Conservation (phyloP, 1,140 invertebrate genomes). For the Ectropis grisescens region DNA sequence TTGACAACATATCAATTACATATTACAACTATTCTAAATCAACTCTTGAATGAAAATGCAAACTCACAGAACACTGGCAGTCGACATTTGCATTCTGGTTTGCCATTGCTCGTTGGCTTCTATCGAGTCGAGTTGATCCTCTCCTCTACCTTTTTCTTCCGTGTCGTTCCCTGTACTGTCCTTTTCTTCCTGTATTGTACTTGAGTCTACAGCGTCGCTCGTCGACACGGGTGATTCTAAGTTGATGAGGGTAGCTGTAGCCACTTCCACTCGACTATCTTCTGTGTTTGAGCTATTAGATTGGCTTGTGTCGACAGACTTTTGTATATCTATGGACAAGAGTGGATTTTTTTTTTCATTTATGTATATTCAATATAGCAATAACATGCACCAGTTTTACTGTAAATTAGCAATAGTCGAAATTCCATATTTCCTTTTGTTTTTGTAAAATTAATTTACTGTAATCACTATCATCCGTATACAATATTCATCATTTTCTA, state of each 20-base stretch:
- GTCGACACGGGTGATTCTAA: constrained; percentile 44
- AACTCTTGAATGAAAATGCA: too few species aligned
- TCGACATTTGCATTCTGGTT: constrained; percentile 38
- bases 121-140: constrained; percentile 56
- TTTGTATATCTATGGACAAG: constrained; percentile 35
- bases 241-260: constrained; percentile 48
- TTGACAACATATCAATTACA: too few species aligned
- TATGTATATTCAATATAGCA: too few species aligned
- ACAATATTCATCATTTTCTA: too few species aligned
- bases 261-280: constrained; percentile 36
- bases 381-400: too few species aligned
- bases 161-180: constrained; percentile 4
- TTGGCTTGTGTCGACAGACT: constrained; percentile 48
- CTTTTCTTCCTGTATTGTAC: too few species aligned
- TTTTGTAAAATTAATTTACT: too few species aligned
- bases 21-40: too few species aligned
- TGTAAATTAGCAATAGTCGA: too few species aligned
- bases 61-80: constrained; percentile 45
- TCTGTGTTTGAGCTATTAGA: constrained; percentile 43
- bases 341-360: too few species aligned
- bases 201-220: constrained; percentile 15
- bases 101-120: constrained; percentile 50
- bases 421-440: too few species aligned
- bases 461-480: too few species aligned
- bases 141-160: constrained; percentile 3